phyloP scores from a whole-genome alignment of 2,888 invertebrate species.

The Eristalinus sepulchralis region DNA sequence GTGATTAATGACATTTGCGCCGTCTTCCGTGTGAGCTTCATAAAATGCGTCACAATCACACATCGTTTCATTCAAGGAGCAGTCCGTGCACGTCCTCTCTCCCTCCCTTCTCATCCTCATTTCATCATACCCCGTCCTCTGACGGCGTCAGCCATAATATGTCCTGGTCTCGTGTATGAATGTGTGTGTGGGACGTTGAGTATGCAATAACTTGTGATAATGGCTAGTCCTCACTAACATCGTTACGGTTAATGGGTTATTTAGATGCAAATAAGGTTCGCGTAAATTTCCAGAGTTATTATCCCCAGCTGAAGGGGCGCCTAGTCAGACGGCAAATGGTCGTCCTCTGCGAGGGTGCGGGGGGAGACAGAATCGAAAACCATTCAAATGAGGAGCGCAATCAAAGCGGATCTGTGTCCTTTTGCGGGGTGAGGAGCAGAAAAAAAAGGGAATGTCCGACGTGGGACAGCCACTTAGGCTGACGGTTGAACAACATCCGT shows the following conservation, averaged over 20 bases:
- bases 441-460: not conserved
- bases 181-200: not conserved
- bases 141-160: too few species aligned
- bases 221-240: not conserved
- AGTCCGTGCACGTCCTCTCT: too few species aligned
- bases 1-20: slow-evolving; percentile 18
- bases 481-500: not conserved
- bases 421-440: not conserved
- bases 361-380: not conserved
- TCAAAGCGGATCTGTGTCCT: not conserved
- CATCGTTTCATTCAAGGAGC: not conserved
- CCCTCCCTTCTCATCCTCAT: too few species aligned
- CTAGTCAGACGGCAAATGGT: not conserved
- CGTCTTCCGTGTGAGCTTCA: not conserved
- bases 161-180: not conserved
- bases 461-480: not conserved
- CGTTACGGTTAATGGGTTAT: slow-evolving; percentile 5
- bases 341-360: not conserved
- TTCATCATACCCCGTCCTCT: too few species aligned
- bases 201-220: slow-evolving; percentile 14
- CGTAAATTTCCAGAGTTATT: slow-evolving; percentile 7
- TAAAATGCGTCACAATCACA: not conserved
- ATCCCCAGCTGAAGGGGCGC: not conserved
- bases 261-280: slow-evolving; percentile 25
- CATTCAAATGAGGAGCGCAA: not conserved